Base-by-base conservation (phyloP, 2,888 invertebrate genomes). In the Phortica okadai region DNA sequence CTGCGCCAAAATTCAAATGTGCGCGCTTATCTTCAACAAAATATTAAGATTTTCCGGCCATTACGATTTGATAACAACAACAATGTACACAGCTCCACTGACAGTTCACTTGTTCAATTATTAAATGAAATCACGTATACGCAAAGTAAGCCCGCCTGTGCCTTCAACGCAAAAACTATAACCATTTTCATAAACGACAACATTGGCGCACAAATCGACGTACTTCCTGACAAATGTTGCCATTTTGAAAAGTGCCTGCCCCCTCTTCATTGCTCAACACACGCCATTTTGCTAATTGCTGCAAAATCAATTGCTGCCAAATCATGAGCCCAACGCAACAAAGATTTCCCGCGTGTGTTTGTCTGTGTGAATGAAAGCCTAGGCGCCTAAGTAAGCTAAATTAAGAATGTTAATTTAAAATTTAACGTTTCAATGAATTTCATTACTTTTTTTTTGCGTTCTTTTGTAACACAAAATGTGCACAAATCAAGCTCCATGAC, bases 331-430 rank as follows among this genome's bases (percentile, higher is more conserved):
- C 44, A 50, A 69, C 44, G 16, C 25, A 69, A 7, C 14, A 50
- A 50, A 50, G 14, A 1, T 50, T 8, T 41, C 6, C 11, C 10
- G 21, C 58, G 25, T 54, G 21, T 33, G 50, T 62, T 62, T n/a
- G 67, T 66, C 56, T 73, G 73, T 67, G 73, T 79, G 73, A 67
- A 54, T 72, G 42, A 5, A 4, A 45, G 62, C 50, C 44, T 33
- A 66, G 21, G 70, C 73, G 77, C 77, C 54, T 75, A 77, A 76
- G 78, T 75, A 75, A 56, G 25, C 70, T 54, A 82, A 88, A 87
- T 85, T 87, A 84, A 85, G 84, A 84, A 88, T 88, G 88, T 83
- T 85, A 88, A 85, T 88, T 85, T 87, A 82, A 72, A 88, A 87
- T 83, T 85, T 80, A 78, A 84, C 88, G 81, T 84, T 83, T 78